A percentile compares a stretch with the other conserved stretches of the same genome.
phyloP scores from a whole-genome alignment of 1,140 invertebrate genomes.

The Stegodyphus mimosarum region DNA sequence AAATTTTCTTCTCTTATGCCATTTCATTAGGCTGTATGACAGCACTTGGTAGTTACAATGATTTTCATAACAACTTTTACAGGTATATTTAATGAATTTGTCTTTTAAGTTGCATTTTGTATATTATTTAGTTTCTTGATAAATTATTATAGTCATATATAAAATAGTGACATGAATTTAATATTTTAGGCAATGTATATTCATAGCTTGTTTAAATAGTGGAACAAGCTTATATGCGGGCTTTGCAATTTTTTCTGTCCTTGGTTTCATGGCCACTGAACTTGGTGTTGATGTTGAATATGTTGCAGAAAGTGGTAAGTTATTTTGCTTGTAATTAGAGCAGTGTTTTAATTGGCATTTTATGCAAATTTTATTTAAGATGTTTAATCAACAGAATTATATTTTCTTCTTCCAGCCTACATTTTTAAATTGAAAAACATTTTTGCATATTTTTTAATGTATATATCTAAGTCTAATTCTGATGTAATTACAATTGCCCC shows the following conservation, averaged over 20 bases:
- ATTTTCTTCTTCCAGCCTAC: no score
- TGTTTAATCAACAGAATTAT: no score
- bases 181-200: conserved; percentile 67
- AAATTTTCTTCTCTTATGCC: conserved; percentile 70
- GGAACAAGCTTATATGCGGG: conserved; percentile 69
- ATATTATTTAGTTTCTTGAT: no score
- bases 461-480: no score
- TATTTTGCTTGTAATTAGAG: neutral
- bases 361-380: no score
- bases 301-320: conserved; percentile 66
- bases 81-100: conserved; percentile 37
- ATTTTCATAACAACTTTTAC: conserved; percentile 65
- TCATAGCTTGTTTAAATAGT: conserved; percentile 68
- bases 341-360: neutral
- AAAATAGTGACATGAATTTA: neutral
- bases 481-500: no score
- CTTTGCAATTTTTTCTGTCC: conserved; percentile 70
- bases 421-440: no score
- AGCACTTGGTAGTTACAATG: conserved; percentile 66
- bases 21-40: conserved; percentile 70
- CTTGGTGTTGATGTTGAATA: conserved; percentile 67
- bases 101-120: neutral
- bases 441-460: no score
- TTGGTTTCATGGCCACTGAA: conserved; percentile 69
- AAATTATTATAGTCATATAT: neutral